Percentiles rank a stretch among this genome's conserved stretches.
phyloP scores from a whole-genome alignment of 2,797 vertebrate species.

The Pelochelys cantorii region DNA sequence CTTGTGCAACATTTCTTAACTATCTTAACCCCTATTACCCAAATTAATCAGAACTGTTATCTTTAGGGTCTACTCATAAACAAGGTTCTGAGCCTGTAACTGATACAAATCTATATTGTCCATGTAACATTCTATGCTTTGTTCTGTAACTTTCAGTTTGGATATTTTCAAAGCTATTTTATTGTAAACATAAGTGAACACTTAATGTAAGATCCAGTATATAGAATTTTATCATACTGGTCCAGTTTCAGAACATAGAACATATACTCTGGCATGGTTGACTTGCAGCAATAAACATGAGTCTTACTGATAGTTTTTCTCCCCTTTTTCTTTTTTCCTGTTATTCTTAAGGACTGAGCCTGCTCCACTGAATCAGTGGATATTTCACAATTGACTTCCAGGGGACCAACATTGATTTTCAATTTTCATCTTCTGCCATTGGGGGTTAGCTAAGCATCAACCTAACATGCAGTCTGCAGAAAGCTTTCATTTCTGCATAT shows the following conservation, averaged over 20 bases:
- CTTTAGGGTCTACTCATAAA: rapidly evolving
- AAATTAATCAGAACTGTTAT: not conserved
- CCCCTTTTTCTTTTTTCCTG: not conserved
- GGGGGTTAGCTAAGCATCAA: not conserved
- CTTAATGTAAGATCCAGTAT: not conserved
- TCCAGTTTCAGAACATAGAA: not conserved
- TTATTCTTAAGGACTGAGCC: not conserved
- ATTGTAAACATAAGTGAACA: constrained; percentile 22
- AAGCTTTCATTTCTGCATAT: not conserved
- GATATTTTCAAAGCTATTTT: constrained; percentile 1
- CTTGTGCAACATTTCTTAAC: not conserved
- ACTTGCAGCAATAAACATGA: not conserved
- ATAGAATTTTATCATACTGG: not conserved
- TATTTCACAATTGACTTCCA: not conserved
- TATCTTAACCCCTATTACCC: not conserved
- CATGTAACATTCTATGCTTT: not conserved
- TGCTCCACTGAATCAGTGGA: not conserved
- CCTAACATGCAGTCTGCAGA: not conserved
- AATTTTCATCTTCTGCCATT: not conserved
- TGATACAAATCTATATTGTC: not conserved
- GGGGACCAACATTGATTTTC: not conserved
- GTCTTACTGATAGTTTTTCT: not conserved
- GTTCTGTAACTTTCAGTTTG: not conserved
- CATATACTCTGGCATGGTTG: not conserved
- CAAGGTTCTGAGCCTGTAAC: not conserved